Percentiles rank a stretch among this genome's conserved stretches.
Evolutionary conservation across 2,113 vertebrate genomes (phyloP).

Genomic region (Miniopterus natalensis): DNA sequence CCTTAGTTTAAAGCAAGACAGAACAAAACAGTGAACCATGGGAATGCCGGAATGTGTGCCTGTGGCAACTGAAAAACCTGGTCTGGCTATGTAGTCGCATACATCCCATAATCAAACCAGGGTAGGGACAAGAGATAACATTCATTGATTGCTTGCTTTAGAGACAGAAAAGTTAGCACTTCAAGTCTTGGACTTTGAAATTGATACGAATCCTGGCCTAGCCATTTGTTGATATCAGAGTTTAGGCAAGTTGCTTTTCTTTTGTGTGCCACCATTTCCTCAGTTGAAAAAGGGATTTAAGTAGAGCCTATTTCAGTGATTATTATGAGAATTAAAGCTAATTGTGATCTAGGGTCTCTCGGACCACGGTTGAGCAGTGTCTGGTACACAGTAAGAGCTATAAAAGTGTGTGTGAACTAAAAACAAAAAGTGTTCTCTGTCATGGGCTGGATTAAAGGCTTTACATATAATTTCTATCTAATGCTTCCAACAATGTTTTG

Average conservation of each 20-base stretch:
- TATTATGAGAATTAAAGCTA: not conserved
- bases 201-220: not conserved
- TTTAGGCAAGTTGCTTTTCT: not conserved
- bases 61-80: conserved; percentile 39
- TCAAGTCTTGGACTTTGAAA: conserved; percentile 12
- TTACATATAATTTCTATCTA: not conserved
- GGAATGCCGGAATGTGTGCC: not conserved
- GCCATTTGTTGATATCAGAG: not conserved
- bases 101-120: not conserved
- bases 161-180: not conserved
- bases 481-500: not conserved
- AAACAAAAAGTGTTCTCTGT: not conserved
- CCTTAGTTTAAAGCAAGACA: not conserved
- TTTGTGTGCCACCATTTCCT: not conserved
- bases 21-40: not conserved
- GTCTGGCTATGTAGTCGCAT: not conserved
- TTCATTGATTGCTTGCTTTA: not conserved
- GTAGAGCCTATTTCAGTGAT: not conserved
- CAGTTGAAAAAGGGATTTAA: not conserved
- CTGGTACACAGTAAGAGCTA: not conserved
- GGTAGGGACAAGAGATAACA: not conserved
- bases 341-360: not conserved
- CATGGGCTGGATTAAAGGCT: not conserved
- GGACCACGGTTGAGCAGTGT: not conserved
- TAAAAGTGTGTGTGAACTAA: not conserved